A percentile compares a stretch with the other conserved stretches of the same genome.
Evolutionary conservation across 2,113 vertebrate species (phyloP).

Genomic region (Tychaedon coryphoeus): DNA sequence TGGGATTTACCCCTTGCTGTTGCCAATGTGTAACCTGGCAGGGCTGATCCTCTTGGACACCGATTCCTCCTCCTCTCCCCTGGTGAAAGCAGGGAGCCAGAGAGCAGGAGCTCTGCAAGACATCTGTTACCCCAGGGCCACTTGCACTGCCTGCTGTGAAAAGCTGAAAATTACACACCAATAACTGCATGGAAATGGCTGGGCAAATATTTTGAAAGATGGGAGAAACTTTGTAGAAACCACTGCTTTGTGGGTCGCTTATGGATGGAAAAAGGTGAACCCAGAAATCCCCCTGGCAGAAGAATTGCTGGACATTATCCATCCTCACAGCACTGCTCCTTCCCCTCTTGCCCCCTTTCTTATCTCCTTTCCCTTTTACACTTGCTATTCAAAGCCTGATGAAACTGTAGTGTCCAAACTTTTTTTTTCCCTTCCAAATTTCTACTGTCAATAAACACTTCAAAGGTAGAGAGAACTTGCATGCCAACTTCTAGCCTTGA

Average conservation of each 20-base stretch:
- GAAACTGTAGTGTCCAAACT: slow-evolving; percentile 29
- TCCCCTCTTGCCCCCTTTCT: neutral
- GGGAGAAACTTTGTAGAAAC: neutral
- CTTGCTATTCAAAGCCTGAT: neutral
- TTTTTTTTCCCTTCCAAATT: neutral
- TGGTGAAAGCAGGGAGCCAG: neutral
- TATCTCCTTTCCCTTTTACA: slow-evolving; percentile 2
- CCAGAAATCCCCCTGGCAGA: neutral
- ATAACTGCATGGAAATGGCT: slow-evolving; percentile 52
- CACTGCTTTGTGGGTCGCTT: neutral
- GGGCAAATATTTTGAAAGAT: slow-evolving; percentile 43
- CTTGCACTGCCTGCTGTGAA: neutral
- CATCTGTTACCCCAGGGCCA: neutral
- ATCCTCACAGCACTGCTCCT: rapidly evolving
- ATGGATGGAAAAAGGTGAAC: neutral
- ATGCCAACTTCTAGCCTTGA: slow-evolving; percentile 41
- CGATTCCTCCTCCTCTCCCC: neutral
- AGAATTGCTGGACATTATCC: neutral
- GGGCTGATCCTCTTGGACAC: neutral
- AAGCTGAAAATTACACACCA: slow-evolving; percentile 45
- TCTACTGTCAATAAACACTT: slow-evolving; percentile 52
- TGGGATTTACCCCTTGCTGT: slow-evolving; percentile 31
- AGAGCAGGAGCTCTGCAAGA: neutral
- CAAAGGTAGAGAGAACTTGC: neutral
- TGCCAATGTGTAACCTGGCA: slow-evolving; percentile 32